Conservation (phyloP, 2,888 invertebrate species). For the Torymus tubicola region DNA sequence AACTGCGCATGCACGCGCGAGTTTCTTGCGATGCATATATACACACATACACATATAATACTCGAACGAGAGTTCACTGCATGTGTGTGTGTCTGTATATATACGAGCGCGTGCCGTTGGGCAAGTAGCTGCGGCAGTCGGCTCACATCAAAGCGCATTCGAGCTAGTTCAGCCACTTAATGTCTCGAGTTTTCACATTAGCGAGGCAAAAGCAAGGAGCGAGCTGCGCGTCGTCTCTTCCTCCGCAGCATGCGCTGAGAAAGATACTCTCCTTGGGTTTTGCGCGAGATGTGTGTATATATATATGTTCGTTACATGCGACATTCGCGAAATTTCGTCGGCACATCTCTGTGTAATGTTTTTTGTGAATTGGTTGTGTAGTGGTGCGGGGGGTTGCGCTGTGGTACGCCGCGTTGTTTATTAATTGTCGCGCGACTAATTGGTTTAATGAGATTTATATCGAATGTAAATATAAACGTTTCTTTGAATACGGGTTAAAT, state of each 20-base stretch:
- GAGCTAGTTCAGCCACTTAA: slow-evolving; percentile 76
- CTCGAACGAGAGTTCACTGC: no score
- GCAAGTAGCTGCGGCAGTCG: slow-evolving; percentile 60
- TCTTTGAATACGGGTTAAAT: background rate
- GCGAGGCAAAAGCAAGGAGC: slow-evolving; percentile 73
- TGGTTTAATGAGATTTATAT: slow-evolving; percentile 7
- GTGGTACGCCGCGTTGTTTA: background rate
- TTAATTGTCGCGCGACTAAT: background rate
- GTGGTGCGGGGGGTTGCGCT: background rate
- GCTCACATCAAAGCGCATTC: slow-evolving; percentile 73
- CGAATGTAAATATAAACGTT: slow-evolving; percentile 13
- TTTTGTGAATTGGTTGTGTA: background rate
- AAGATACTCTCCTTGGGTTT: slow-evolving; percentile 5
- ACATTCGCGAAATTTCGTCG: slow-evolving; percentile 48
- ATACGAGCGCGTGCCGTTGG: slow-evolving; percentile 57
- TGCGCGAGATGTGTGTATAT: background rate
- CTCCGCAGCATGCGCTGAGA: slow-evolving; percentile 4
- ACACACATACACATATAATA: background rate
- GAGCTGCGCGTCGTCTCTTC: slow-evolving; percentile 39
- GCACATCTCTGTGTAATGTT: background rate
- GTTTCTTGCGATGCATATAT: background rate
- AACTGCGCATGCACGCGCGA: no score
- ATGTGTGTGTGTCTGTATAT: background rate
- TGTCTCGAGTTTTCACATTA: slow-evolving; percentile 75
- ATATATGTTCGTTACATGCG: background rate